Evolutionary conservation across 2,113 vertebrate species (phyloP).

Genomic region (Dinomys branickii): DNA sequence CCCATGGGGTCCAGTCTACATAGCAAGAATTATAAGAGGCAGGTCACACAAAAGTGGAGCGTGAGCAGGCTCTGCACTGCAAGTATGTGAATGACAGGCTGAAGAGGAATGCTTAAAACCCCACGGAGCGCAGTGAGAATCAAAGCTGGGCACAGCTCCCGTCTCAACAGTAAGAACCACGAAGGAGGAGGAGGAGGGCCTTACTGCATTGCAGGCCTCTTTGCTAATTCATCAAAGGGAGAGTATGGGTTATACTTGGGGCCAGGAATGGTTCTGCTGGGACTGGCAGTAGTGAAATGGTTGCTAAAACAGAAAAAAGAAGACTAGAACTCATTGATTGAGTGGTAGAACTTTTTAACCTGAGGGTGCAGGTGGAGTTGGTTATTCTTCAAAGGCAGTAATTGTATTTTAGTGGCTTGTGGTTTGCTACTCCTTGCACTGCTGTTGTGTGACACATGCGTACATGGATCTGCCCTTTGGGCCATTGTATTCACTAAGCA

Average conservation of each 20-base stretch:
- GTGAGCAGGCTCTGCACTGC: background rate
- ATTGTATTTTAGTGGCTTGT: too few species aligned
- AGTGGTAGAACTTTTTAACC: too few species aligned
- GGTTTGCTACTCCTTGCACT: too few species aligned
- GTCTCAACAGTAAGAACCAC: background rate
- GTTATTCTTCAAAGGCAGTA: too few species aligned
- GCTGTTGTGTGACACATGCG: too few species aligned
- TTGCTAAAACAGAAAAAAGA: background rate
- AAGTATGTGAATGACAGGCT: background rate
- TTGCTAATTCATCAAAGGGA: background rate
- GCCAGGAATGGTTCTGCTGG: background rate
- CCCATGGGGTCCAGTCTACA: too few species aligned
- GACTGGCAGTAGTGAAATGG: background rate
- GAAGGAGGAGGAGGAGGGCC: background rate
- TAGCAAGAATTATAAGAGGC: background rate
- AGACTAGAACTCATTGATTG: too few species aligned
- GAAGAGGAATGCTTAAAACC: background rate
- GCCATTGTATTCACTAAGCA: too few species aligned
- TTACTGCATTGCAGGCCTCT: background rate
- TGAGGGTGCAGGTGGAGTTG: too few species aligned
- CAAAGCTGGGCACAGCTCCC: background rate
- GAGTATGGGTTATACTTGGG: background rate
- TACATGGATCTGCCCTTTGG: too few species aligned
- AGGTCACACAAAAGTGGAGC: background rate
- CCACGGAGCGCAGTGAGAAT: background rate